These are phyloP conservation scores for Tiaroga cobitis DNA, from an alignment of 2,797 vertebrate genomes.

Conservation along the genomic window DNA sequence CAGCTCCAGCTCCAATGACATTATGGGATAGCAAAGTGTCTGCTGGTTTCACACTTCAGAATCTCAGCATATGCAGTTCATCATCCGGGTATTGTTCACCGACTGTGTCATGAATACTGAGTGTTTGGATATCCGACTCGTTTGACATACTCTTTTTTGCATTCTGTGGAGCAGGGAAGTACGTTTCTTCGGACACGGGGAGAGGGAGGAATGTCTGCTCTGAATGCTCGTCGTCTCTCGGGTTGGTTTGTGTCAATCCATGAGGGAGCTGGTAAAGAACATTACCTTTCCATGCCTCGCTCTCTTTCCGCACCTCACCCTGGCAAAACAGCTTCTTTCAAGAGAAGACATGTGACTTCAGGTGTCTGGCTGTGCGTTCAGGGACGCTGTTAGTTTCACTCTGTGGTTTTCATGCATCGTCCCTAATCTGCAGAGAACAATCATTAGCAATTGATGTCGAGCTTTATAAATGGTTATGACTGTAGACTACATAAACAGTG, in stretches of 20 bases:
- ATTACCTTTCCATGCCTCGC: not conserved
- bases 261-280: conserved; percentile 38
- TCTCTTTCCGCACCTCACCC: conserved; percentile 18
- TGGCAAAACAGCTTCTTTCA: conserved; percentile 35
- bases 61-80: conserved; percentile 24
- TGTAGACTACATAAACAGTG: conserved; percentile 55
- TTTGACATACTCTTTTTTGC: conserved; percentile 27
- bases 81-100: conserved; percentile 30
- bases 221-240: conserved; percentile 14
- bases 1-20: not conserved
- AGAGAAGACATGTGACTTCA: conserved; percentile 47
- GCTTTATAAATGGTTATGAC: conserved; percentile 63
- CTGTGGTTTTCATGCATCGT: conserved; percentile 52
- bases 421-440: conserved; percentile 59
- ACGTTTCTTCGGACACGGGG: not conserved
- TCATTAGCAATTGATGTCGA: conserved; percentile 62
- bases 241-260: conserved; percentile 48
- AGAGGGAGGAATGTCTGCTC: conserved; percentile 36
- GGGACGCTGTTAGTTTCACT: conserved; percentile 59
- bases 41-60: conserved; percentile 23
- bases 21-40: conserved; percentile 1
- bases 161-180: conserved; percentile 11
- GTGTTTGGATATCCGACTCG: not conserved
- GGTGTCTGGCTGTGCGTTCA: conserved; percentile 53
- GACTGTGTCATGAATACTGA: conserved; percentile 29